A percentile compares a stretch with the other conserved stretches of the same genome.
These are phyloP conservation scores for Megastigmus dorsalis DNA, from an alignment of 2,888 invertebrate genomes.

Conservation along the genomic window DNA sequence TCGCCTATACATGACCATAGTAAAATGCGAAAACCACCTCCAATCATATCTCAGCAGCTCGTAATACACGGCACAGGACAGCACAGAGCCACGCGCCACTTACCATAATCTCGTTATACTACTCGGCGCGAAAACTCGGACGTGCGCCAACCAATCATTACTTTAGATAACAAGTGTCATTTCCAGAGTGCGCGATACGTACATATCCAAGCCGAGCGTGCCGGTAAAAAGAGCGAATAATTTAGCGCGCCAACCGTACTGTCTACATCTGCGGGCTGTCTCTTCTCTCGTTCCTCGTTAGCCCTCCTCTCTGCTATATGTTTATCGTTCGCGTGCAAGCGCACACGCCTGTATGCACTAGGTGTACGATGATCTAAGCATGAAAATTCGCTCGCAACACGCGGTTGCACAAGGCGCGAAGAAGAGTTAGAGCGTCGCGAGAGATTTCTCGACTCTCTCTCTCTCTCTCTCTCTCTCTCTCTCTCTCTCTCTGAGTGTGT, in stretches of 20 bases:
- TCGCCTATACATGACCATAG: too few species aligned
- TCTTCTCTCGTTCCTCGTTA: too few species aligned
- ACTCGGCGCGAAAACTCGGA: too few species aligned
- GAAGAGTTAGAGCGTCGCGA: not conserved
- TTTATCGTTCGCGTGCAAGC: not conserved
- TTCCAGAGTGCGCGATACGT: not conserved
- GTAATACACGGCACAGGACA: too few species aligned
- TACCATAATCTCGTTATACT: too few species aligned
- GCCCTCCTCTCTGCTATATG: not conserved
- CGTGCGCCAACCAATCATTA: not conserved
- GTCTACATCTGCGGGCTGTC: slow-evolving; percentile 27
- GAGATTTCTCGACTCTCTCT: not conserved
- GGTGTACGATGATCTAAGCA: slow-evolving; percentile 19
- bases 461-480: too few species aligned
- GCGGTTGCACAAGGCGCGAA: slow-evolving; percentile 19
- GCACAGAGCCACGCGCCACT: too few species aligned
- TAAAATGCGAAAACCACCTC: too few species aligned
- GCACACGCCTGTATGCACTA: too few species aligned
- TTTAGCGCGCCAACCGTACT: too few species aligned
- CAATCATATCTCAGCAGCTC: too few species aligned
- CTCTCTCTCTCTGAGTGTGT: too few species aligned
- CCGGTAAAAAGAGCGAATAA: not conserved
- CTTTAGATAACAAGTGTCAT: slow-evolving; percentile 19
- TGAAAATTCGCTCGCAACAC: not conserved
- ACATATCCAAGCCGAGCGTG: not conserved